Conservation (phyloP, 2,113 vertebrate species). For the Campylorhamphus procurvoides region DNA sequence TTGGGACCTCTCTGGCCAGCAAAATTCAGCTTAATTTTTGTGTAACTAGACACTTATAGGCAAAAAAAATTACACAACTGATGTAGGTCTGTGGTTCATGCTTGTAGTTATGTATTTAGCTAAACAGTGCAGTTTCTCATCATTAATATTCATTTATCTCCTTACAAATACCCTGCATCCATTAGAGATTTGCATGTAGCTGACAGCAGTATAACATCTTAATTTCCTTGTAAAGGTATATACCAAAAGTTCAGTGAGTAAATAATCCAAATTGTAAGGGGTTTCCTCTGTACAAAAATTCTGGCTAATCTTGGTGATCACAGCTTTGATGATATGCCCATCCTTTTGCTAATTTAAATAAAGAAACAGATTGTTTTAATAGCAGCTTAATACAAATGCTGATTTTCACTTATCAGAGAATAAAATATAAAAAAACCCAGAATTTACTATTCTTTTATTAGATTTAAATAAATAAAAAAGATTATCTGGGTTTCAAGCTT, state of each 20-base stretch:
- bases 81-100: not conserved
- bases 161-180: not conserved
- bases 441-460: not conserved
- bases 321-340: not conserved
- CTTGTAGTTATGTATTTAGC: slow-evolving; percentile 2
- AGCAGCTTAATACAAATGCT: not conserved
- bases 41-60: not conserved
- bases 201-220: not conserved
- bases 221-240: not conserved
- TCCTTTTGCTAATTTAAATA: not conserved
- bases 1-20: not conserved
- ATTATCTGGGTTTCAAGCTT: not conserved
- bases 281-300: not conserved
- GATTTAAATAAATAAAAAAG: not conserved
- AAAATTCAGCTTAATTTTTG: not conserved
- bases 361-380: not conserved
- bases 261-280: not conserved
- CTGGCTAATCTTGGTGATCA: not conserved
- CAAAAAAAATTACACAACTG: not conserved
- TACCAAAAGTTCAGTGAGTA: not conserved
- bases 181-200: not conserved
- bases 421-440: not conserved
- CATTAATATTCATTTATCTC: slow-evolving; percentile 15
- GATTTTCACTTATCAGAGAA: not conserved
- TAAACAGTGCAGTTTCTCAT: not conserved